Percentiles rank a stretch among this genome's conserved stretches.
phyloP scores from a whole-genome alignment of 2,797 vertebrate species.

The Eleutherodactylus coqui region DNA sequence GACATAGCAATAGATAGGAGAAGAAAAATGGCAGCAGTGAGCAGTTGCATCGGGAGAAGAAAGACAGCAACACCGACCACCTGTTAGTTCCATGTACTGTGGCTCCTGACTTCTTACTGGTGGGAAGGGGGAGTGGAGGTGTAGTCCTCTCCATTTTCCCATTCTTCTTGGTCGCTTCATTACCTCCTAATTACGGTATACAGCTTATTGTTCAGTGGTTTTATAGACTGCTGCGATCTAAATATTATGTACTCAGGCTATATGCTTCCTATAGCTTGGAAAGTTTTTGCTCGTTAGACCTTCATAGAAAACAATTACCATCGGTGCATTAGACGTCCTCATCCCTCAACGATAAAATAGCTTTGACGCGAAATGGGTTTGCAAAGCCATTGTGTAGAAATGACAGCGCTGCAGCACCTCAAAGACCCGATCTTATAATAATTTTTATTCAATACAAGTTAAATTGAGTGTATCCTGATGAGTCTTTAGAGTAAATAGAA shows the following conservation, averaged over 20 bases:
- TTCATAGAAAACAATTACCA: constrained; percentile 24
- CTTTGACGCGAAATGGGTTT: constrained; percentile 29
- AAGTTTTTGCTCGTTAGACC: not conserved
- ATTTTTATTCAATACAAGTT: not conserved
- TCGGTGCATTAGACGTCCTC: constrained; percentile 5
- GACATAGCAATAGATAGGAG: not conserved
- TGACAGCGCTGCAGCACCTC: not conserved
- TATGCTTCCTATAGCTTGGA: not conserved
- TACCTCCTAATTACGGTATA: not conserved
- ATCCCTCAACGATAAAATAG: constrained; percentile 4
- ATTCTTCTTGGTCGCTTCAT: not conserved
- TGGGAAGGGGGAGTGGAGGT: not conserved
- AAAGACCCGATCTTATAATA: constrained; percentile 21
- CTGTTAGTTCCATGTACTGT: not conserved
- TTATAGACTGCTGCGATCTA: not conserved
- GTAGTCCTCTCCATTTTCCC: not conserved
- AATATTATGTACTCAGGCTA: not conserved
- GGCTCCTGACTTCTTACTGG: not conserved
- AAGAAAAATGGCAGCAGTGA: not conserved
- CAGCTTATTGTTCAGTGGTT: not conserved
- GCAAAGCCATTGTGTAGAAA: not conserved
- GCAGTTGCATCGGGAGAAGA: too few relatives aligned
- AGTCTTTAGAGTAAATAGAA: not conserved
- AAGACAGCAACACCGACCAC: too few relatives aligned
- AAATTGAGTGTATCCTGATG: constrained; percentile 11